Conservation (phyloP, 2,888 invertebrate species). For the Agapostemon virescens region DNA sequence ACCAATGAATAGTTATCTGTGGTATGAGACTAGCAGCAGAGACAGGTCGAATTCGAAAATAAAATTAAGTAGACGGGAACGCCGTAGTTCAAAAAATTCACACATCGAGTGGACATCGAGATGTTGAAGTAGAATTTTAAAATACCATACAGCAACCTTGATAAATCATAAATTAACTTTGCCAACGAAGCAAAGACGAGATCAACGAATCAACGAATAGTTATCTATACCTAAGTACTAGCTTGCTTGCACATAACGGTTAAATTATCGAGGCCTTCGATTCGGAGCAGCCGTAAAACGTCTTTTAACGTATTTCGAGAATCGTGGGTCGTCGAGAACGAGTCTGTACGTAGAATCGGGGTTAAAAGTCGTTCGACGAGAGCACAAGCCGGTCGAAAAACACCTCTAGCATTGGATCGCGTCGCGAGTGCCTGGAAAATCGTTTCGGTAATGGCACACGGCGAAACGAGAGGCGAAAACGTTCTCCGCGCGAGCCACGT, state of each 20-base stretch:
- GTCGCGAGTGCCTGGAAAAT: constrained; percentile 43
- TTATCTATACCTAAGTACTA: too few species aligned
- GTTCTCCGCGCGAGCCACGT: constrained; percentile 1
- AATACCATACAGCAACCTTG: too few species aligned
- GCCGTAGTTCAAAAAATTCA: background rate
- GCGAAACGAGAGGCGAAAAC: constrained; percentile 30
- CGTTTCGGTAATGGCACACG: constrained; percentile 13
- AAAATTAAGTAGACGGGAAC: background rate
- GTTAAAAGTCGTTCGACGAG: constrained; percentile 44
- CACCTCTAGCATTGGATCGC: constrained; percentile 34
- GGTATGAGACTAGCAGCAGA: too few species aligned
- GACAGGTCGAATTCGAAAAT: background rate
- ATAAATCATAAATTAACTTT: background rate
- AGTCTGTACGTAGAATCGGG: constrained; percentile 38
- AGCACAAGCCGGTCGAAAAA: constrained; percentile 21
- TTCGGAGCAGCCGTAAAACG: background rate
- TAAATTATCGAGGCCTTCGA: background rate
- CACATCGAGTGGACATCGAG: background rate
- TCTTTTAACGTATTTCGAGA: background rate
- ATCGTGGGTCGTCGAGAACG: background rate
- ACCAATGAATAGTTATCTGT: too few species aligned
- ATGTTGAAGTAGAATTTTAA: background rate
- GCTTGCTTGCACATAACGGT: background rate
- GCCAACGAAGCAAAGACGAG: too few species aligned
- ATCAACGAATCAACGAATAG: too few species aligned